A percentile compares a stretch with the other conserved stretches of the same genome.
phyloP scores from a whole-genome alignment of 1,140 invertebrate genomes.

The Hylyphantes graminicola region DNA sequence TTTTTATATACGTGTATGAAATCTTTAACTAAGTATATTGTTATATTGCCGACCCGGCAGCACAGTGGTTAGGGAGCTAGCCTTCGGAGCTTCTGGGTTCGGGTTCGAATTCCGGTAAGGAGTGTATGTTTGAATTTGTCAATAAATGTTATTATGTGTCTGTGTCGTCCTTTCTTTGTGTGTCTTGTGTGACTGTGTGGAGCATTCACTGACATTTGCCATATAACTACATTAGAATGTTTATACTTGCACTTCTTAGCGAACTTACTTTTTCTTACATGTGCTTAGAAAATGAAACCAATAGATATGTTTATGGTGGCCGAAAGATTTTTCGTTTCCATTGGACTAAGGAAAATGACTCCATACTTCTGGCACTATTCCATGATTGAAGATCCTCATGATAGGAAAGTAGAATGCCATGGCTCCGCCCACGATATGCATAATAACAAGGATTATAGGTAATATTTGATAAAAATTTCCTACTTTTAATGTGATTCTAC shows the following conservation, averaged over 20 bases:
- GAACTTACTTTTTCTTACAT: neutral
- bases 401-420: neutral
- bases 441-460: neutral
- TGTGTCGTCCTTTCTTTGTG: neutral
- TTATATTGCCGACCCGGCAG: too few species aligned
- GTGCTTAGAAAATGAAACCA: neutral
- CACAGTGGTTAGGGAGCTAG: too few species aligned
- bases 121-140: neutral
- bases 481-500: too few species aligned
- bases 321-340: neutral
- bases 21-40: too few species aligned
- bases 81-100: too few species aligned
- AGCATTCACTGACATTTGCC: neutral
- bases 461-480: too few species aligned
- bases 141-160: neutral
- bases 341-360: neutral
- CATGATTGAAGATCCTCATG: neutral
- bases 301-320: slow-evolving; percentile 5
- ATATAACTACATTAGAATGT: neutral
- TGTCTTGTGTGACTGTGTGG: neutral
- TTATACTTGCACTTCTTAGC: too few species aligned
- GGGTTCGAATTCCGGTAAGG: neutral
- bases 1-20: too few species aligned
- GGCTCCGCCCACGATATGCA: neutral
- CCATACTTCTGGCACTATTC: neutral